A percentile compares a stretch with the other conserved stretches of the same genome.
Conservation (phyloP, 2,113 vertebrate genomes). For the Phaethornis superciliosus region DNA sequence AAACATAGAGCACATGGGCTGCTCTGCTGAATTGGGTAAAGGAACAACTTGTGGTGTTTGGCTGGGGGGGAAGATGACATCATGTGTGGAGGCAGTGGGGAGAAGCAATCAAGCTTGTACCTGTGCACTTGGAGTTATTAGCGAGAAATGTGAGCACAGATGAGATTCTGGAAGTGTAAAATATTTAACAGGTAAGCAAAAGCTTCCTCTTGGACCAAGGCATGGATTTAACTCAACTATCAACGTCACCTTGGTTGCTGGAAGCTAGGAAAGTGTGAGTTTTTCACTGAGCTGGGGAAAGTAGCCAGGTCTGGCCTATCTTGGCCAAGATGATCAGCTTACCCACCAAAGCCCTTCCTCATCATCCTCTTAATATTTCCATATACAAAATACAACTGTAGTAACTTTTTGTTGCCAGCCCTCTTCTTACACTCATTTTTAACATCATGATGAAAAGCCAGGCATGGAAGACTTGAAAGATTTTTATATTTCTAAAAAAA, state of each 20-base stretch:
- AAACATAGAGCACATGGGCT: background rate
- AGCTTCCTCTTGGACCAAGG: background rate
- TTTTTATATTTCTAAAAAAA: background rate
- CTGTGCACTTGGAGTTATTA: background rate
- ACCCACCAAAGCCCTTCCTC: background rate
- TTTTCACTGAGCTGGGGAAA: background rate
- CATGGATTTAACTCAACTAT: background rate
- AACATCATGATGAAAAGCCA: constrained; percentile 11
- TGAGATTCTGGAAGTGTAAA: background rate
- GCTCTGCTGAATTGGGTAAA: background rate
- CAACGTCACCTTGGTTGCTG: background rate
- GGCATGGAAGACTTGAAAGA: background rate
- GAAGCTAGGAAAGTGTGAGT: background rate
- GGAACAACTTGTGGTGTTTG: background rate
- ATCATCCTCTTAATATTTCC: background rate
- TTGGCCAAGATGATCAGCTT: background rate
- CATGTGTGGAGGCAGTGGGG: fast-evolving
- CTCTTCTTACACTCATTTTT: background rate
- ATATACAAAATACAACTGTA: background rate
- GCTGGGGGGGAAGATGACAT: too few relatives aligned
- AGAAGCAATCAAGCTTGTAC: background rate
- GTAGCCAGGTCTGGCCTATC: background rate
- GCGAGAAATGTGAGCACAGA: background rate
- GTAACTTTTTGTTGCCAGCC: background rate
- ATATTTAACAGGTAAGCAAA: background rate